Evolutionary conservation across 2,113 vertebrate species (phyloP).

Genomic region (Elanoides forficatus): DNA sequence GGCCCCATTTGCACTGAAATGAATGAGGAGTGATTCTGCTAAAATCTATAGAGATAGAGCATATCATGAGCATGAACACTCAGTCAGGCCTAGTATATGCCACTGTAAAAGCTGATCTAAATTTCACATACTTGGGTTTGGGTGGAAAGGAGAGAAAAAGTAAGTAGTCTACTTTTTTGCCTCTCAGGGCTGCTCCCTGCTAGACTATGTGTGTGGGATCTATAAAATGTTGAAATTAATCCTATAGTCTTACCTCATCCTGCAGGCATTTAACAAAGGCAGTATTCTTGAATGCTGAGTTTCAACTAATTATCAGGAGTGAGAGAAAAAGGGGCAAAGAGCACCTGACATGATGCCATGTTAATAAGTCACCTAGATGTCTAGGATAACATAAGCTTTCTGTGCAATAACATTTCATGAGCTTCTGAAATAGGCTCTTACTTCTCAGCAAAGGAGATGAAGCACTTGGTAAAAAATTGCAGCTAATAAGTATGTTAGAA

Average conservation of each 20-base stretch:
- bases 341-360: conserved; percentile 45
- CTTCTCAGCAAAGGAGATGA: neutral
- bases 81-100: neutral
- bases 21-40: neutral
- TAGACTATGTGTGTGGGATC: neutral
- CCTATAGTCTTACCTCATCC: conserved; percentile 56
- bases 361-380: conserved; percentile 44
- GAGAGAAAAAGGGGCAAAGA: conserved; percentile 20
- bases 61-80: neutral
- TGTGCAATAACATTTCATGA: neutral
- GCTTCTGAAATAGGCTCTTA: neutral
- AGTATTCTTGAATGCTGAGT: conserved; percentile 53
- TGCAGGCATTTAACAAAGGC: conserved; percentile 68
- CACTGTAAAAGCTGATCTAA: neutral
- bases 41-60: neutral
- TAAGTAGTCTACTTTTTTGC: neutral
- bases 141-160: neutral
- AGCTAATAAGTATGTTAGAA: neutral
- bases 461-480: neutral
- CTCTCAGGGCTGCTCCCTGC: neutral
- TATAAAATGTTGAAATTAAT: conserved; percentile 37
- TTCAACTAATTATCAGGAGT: conserved; percentile 56
- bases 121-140: neutral
- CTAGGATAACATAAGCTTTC: conserved; percentile 4
- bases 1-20: neutral